Percentiles rank a stretch among this genome's conserved stretches.
These are phyloP conservation scores for Eristalinus aeneus DNA, from an alignment of 2,888 invertebrate species.

Conservation along the genomic window DNA sequence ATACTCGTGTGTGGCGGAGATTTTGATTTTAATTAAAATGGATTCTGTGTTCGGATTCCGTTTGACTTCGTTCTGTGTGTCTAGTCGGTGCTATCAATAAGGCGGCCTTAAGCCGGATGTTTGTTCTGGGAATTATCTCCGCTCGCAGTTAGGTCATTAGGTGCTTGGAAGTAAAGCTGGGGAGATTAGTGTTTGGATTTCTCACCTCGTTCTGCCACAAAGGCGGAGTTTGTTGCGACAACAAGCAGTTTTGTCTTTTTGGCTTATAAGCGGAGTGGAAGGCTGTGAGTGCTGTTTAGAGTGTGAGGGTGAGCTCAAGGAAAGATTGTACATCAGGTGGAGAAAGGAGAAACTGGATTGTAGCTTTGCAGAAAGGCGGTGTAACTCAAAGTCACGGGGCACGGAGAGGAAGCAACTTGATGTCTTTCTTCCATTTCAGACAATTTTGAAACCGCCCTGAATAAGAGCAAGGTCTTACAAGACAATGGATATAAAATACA, in stretches of 20 bases:
- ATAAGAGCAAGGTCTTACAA: too few relatives aligned
- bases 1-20: background rate
- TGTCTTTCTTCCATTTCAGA: too few relatives aligned
- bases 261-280: background rate
- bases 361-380: too few relatives aligned
- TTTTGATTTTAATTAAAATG: background rate
- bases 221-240: background rate
- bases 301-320: too few relatives aligned
- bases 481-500: too few relatives aligned
- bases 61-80: background rate
- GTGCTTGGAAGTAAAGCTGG: background rate
- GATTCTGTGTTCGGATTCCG: background rate
- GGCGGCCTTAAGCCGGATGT: background rate
- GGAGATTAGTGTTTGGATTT: background rate
- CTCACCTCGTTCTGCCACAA: background rate
- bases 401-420: too few relatives aligned
- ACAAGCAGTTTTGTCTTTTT: background rate
- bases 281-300: too few relatives aligned
- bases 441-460: too few relatives aligned
- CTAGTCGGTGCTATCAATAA: background rate
- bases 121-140: background rate
- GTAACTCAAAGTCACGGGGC: too few relatives aligned
- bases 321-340: too few relatives aligned
- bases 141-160: background rate
- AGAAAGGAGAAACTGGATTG: too few relatives aligned